Conservation (phyloP, 30 jellyfish, hydroid and myxozoan genomes). For the Catostylus mosaicus region DNA sequence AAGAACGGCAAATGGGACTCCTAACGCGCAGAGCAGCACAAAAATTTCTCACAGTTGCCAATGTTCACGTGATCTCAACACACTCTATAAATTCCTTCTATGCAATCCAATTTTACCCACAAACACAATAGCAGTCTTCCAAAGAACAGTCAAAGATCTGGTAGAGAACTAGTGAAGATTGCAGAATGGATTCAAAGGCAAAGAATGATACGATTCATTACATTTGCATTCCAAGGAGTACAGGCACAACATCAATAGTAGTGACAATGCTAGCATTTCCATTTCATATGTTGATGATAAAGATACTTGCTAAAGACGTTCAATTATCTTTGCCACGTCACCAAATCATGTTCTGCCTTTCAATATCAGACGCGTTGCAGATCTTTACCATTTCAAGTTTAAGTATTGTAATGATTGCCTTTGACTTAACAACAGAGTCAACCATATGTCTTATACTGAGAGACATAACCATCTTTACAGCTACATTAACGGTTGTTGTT, state of each 20-base stretch:
- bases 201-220: background rate
- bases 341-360: background rate
- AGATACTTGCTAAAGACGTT: background rate
- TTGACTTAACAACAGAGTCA: background rate
- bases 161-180: too few species aligned
- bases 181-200: too few species aligned
- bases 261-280: background rate
- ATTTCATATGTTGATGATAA: background rate
- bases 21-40: too few species aligned
- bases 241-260: background rate
- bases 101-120: too few species aligned
- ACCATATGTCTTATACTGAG: background rate
- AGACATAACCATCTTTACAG: background rate
- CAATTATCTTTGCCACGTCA: background rate
- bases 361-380: slow-evolving; percentile 7
- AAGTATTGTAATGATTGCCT: background rate
- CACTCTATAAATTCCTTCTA: too few species aligned
- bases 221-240: background rate
- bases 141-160: too few species aligned
- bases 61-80: too few species aligned
- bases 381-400: background rate
- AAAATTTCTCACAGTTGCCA: too few species aligned
- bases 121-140: too few species aligned
- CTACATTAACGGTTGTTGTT: background rate
- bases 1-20: too few species aligned